phyloP scores from a whole-genome alignment of 2,113 vertebrate genomes.

The Lanius ludovicianus region DNA sequence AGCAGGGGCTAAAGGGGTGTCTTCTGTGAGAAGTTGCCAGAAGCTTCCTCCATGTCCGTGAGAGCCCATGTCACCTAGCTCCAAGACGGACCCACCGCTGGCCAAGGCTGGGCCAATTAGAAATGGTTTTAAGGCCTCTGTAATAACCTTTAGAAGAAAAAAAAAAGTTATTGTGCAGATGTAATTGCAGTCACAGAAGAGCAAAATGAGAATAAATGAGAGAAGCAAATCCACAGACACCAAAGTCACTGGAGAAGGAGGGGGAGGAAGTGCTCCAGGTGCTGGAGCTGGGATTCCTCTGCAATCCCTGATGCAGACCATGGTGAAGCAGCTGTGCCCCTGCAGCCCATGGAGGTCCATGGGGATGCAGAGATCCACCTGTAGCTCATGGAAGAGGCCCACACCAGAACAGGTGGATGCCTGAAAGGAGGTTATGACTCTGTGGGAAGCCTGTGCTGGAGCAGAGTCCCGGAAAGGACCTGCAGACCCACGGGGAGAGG shows the following conservation, averaged over 20 bases:
- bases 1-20: neutral
- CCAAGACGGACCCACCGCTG: neutral
- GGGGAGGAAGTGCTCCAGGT: neutral
- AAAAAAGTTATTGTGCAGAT: neutral
- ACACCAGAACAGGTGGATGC: accelerated
- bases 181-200: neutral
- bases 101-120: neutral
- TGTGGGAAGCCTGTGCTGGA: neutral
- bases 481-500: too few species aligned
- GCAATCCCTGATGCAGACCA: neutral
- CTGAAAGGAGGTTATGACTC: neutral
- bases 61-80: neutral
- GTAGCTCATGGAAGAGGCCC: neutral
- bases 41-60: neutral
- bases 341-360: neutral
- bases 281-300: neutral
- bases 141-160: neutral
- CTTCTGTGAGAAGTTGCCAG: neutral
- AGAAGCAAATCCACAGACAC: neutral
- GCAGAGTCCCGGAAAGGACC: neutral
- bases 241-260: neutral
- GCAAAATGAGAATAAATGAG: neutral
- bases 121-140: neutral
- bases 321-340: neutral
- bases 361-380: neutral